Conservation (phyloP, 2,888 invertebrate species). For the Diarsia mendica region DNA sequence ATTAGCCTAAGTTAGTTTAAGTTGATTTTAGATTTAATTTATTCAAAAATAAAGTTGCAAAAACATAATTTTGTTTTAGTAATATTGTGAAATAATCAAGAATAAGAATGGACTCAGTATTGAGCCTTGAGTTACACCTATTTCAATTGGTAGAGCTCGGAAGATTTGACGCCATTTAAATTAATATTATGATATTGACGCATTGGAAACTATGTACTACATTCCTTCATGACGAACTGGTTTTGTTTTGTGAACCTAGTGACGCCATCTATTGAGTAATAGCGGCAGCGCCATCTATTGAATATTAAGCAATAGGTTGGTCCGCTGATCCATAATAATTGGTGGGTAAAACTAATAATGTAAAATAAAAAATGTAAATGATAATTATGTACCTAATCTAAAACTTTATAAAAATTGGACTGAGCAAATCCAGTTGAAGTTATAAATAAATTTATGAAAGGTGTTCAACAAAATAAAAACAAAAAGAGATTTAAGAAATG, state of each 20-base stretch:
- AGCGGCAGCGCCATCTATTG: too few species aligned
- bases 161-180: neutral
- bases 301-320: too few species aligned
- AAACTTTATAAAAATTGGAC: neutral
- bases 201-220: neutral
- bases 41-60: constrained; percentile 69
- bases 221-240: neutral
- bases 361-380: too few species aligned
- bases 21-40: constrained; percentile 68
- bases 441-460: neutral
- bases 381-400: too few species aligned
- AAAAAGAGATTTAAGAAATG: neutral
- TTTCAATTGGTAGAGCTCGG: neutral
- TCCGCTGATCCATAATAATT: neutral
- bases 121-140: constrained; percentile 9
- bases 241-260: neutral
- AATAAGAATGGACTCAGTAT: constrained; percentile 2
- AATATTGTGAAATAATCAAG: neutral
- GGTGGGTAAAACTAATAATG: neutral
- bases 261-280: constrained; percentile 31
- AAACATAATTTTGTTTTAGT: constrained; percentile 19
- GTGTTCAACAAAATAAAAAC: neutral
- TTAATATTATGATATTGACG: neutral
- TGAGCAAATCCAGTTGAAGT: neutral
- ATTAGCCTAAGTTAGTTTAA: constrained; percentile 69